A percentile compares a stretch with the other conserved stretches of the same genome.
phyloP scores from a whole-genome alignment of 2,113 vertebrate genomes.

The Ariopsis seemanni region DNA sequence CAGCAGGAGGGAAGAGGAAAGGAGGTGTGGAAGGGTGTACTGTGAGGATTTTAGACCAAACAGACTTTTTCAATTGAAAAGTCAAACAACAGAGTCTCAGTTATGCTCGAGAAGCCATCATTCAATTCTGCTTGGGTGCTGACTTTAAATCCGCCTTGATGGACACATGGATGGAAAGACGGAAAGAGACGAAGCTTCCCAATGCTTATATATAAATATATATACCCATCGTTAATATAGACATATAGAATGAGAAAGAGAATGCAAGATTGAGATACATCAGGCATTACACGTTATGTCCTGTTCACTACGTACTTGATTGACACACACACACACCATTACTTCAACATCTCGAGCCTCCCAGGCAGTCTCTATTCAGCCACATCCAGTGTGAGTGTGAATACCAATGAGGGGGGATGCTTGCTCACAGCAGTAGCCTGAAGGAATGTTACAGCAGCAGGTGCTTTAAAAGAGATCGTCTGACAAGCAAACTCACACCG shows the following conservation, averaged over 20 bases:
- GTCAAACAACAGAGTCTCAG: constrained; percentile 72
- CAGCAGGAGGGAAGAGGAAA: constrained; percentile 51
- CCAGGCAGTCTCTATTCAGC: constrained; percentile 46
- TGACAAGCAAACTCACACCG: constrained; percentile 29
- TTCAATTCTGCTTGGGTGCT: constrained; percentile 71
- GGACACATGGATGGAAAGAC: not conserved
- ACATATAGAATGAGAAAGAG: not conserved
- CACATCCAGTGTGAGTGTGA: constrained; percentile 48
- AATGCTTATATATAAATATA: not conserved
- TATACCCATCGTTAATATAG: not conserved
- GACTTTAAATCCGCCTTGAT: constrained; percentile 49
- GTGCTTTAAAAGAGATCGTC: constrained; percentile 37
- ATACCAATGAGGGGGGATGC: constrained; percentile 46
- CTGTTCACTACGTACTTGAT: not conserved
- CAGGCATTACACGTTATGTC: constrained; percentile 2
- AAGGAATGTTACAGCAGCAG: constrained; percentile 44
- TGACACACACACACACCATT: constrained; percentile 35
- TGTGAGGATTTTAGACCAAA: constrained; percentile 74
- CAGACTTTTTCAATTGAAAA: constrained; percentile 68
- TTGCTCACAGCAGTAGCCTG: constrained; percentile 44
- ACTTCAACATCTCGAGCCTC: constrained; percentile 42
- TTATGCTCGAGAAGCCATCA: constrained; percentile 68
- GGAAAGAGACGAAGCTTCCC: not conserved
- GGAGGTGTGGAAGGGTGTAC: constrained; percentile 38
- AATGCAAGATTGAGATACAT: not conserved